Evolutionary conservation across 2,797 vertebrate species (phyloP), one percentile per base, ranked within the genome.

Genomic region (Tokudaia muenninki): DNA sequence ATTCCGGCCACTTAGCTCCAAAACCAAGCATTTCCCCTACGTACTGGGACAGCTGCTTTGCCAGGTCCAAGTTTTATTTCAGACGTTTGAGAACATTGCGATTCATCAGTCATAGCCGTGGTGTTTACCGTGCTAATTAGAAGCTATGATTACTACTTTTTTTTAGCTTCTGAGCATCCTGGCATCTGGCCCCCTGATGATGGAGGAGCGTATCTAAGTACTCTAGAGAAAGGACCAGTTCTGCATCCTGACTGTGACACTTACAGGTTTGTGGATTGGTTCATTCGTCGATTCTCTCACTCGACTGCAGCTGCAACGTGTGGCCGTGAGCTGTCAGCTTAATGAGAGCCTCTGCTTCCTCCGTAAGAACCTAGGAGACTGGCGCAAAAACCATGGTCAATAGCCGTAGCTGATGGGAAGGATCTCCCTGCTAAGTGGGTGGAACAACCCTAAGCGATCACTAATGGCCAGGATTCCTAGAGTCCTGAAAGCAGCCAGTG

Each of bases 401-500:
- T 59, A 79, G 79, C 61, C 17, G 0, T 65, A 59, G 65, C 78
- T 29, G 75, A 24, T 88, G 90, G 55, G 24, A 50, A 57, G 67
- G 47, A 61, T 78, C 21, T 0, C 75, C 61, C 55, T 8, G 31
- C 61, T 87, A 29, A 87, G 29, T 87, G 34, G 37, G 57, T 75
- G 74, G 61, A 77, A 90, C 74, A 55, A 47, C 50, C 22, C 6
- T 13, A 91, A 86, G 57, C 59, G 37, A 81, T 37, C 50, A 34
- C 24, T 52, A 44, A 83, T 44, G 2, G 24, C 70, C 63, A 59
- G 92, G 63, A 74, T 94, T 78, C 89, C 75, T 90, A 14, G 52
- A 88, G 90, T 80, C 34, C 79, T 95, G 78, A 92, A 93, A 93
- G 95, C n/a, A 72, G 57, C 61, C 83, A 63, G 80, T 93, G 92